Base-by-base conservation (phyloP, 2,888 invertebrate genomes). In the Aporophyla nigra region DNA sequence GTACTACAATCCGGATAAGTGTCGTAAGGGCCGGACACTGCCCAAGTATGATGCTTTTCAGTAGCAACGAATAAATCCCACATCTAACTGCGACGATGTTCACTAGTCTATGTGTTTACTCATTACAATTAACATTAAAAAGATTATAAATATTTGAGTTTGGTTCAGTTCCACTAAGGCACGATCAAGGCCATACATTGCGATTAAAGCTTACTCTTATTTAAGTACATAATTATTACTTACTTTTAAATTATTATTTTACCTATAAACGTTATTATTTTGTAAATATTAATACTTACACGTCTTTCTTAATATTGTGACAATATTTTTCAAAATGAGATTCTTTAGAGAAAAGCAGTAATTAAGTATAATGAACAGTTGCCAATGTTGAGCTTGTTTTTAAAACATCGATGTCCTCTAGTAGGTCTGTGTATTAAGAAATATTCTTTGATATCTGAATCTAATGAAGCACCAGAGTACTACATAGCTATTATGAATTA, bases 121-220 rank as follows among this genome's bases (percentile, higher is more conserved):
- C 43, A 77, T 85, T 82, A 81, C 69, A 78, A 76, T 76, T 86
- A 88, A 73, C 21, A 68, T 78, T 79, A 80, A 72, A 74, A 80
- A 78, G 74, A 72, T 82, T 83, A 87, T 87, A 88, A 92, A 92
- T 90, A 94, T 92, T 94, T 91, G 85, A 94, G 96, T 96, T 96
- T 96, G 96, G 96, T 96, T 95, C 94, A 87, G 96, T 96, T 96
- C 91, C 93, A 85, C 91, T 94, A 96, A 96, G 96, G 96, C 96
- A 96, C 96, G 86, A 90, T 74, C 85, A 92, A 95, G 95, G 96
- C 95, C 95, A 83, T 94, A 92, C 86, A 92, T 94, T 94, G 91
- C 91, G 82, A 88, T 95, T 96, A 96, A 96, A 96, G 96, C 96
- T 96, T 93, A 94, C 71, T 77, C 73, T 80, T 83, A 84, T 67